Evolutionary conservation across 2,888 invertebrate genomes (phyloP).

Genomic region (Cremastinae sp.): DNA sequence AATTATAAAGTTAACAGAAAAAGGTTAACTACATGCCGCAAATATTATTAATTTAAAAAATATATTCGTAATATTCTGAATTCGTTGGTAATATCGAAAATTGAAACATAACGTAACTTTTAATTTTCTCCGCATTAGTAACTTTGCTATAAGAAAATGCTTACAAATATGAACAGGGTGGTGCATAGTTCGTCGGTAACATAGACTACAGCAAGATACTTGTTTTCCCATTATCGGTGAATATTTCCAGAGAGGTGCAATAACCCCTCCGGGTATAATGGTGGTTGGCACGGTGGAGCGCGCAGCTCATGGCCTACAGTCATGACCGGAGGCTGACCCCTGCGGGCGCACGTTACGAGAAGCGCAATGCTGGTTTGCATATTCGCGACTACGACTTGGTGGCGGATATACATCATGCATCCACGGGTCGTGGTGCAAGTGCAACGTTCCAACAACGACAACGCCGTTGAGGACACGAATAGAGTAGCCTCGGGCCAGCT

Average conservation of each 20-base stretch:
- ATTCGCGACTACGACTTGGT: constrained; percentile 75
- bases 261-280: constrained; percentile 67
- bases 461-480: constrained; percentile 57
- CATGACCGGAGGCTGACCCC: constrained; percentile 72
- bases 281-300: constrained; percentile 60
- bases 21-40: no score
- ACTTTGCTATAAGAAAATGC: constrained; percentile 21
- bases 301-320: constrained; percentile 61
- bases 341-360: constrained; percentile 65
- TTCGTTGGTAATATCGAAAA: no score
- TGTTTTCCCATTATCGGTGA: constrained; percentile 64
- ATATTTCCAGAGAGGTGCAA: constrained; percentile 65
- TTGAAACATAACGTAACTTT: no score
- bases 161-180: constrained; percentile 37
- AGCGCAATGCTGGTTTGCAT: constrained; percentile 73
- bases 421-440: constrained; percentile 69
- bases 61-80: constrained; percentile 15
- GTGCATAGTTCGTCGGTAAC: constrained; percentile 30
- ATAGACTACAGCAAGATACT: constrained; percentile 41
- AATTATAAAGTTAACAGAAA: no score
- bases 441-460: constrained; percentile 65
- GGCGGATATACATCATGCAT: constrained; percentile 77
- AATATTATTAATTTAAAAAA: constrained; percentile 17
- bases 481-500: constrained; percentile 50
- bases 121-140: no score